Evolutionary conservation across 2,113 vertebrate species (phyloP).

Genomic region (Aramus guarauna): DNA sequence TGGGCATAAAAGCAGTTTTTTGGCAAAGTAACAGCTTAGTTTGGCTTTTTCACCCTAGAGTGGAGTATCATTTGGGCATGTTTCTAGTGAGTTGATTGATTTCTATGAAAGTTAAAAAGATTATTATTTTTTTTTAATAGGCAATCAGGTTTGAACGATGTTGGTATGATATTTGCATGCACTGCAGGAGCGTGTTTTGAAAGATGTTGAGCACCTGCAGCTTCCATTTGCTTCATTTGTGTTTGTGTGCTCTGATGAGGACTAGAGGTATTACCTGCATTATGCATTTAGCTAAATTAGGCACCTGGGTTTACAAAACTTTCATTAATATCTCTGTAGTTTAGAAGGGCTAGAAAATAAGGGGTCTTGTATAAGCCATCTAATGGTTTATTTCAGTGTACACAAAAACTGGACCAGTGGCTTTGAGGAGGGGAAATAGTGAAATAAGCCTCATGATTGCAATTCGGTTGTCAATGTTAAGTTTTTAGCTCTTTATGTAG

Average conservation of each 20-base stretch:
- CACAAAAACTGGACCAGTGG: neutral
- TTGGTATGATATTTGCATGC: neutral
- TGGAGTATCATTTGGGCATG: neutral
- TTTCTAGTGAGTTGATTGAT: neutral
- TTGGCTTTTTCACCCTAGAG: neutral
- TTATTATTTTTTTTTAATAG: neutral
- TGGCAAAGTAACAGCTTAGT: neutral
- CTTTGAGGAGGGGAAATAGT: neutral
- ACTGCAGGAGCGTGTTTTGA: neutral
- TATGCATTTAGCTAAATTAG: neutral
- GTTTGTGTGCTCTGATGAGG: neutral
- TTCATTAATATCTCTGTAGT: neutral
- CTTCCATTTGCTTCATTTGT: neutral
- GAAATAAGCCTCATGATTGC: neutral
- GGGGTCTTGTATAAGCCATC: neutral
- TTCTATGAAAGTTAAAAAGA: neutral
- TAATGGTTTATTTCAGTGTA: neutral
- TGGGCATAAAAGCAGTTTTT: conserved; percentile 8
- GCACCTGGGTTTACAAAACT: neutral
- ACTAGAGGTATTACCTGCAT: neutral
- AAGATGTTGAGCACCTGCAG: neutral
- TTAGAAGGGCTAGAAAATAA: neutral
- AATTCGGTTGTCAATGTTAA: neutral
- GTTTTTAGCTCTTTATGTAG: neutral
- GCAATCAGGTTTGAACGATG: neutral